Base-by-base conservation (phyloP, 2,888 invertebrate species). In the Megalurothrips usitatus region DNA sequence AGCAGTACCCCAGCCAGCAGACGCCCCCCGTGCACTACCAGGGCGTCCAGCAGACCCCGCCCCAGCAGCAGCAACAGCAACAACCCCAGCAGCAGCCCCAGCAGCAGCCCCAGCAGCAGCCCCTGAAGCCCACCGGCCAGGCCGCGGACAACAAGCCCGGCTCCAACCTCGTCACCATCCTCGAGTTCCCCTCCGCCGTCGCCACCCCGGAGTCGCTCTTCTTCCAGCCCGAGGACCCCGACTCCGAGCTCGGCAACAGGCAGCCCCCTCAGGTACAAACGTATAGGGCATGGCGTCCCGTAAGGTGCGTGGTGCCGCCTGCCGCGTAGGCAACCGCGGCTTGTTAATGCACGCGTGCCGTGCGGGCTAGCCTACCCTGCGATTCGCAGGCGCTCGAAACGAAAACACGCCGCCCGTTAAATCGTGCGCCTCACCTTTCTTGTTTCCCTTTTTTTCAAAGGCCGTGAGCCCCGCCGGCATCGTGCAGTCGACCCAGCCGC, bases 391-490 rank as follows among this genome's bases (percentile, higher is more conserved):
- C n/a, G n/a, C n/a, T n/a, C n/a, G n/a, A n/a, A n/a, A n/a, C n/a
- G n/a, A n/a, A n/a, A n/a, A n/a, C n/a, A n/a, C n/a, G n/a, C n/a
- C n/a, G n/a, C n/a, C n/a, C n/a, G 34, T 43, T 43, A 43, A 43
- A 43, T 6, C 34, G 34, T 43, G 3, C 34, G 34, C 6, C 34
- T 43, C 3, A 43, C 34, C 34, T 43, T 2, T 2, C 6, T 2
- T 43, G 34, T 43, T 43, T 14, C 58, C 58, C 17, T 6, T 52
- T 52, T 52, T 17, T 52, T 11, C 23, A 8, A n/a, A 86, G 80
- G 86, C 87, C 4, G 84, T 88, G 68, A 86, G 87, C n/a, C 89
- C 89, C 19, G 88, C 87, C 6, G 89, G 89, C 19, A 88, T 89
- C 81, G 87, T 88, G 4, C 88, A 88, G 83, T 88, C 88, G 9